These are phyloP conservation scores for Eclectus roratus DNA, from an alignment of 2,113 vertebrate species.

Conservation along the genomic window DNA sequence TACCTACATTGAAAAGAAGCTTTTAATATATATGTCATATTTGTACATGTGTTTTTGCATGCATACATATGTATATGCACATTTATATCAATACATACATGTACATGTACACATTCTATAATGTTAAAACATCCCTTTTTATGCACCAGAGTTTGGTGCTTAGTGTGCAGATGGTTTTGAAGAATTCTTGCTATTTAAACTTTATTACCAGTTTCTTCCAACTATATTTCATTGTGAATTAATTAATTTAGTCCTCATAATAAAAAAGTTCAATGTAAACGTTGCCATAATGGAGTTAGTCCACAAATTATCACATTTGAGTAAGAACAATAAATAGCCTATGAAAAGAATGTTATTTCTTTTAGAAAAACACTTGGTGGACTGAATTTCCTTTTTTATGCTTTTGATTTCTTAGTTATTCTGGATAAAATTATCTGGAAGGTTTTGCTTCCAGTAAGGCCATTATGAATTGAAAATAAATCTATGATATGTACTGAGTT, in stretches of 20 bases:
- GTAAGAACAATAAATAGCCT: not conserved
- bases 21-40: not conserved
- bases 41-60: not conserved
- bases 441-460: not conserved
- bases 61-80: too few species aligned
- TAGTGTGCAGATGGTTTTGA: not conserved
- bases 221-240: not conserved
- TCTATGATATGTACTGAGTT: not conserved
- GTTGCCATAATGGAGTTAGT: not conserved
- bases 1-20: not conserved
- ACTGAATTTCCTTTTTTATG: not conserved
- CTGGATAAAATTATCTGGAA: not conserved
- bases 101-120: fast-evolving
- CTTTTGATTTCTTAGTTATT: not conserved
- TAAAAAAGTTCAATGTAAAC: not conserved
- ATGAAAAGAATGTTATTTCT: not conserved
- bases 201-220: not conserved
- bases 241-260: not conserved
- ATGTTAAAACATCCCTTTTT: not conserved
- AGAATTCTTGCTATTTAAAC: not conserved
- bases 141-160: not conserved
- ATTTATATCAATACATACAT: not conserved
- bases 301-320: not conserved
- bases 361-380: not conserved
- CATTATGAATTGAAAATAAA: not conserved